Percentiles rank a stretch among this genome's conserved stretches.
Evolutionary conservation across 2,113 vertebrate species (phyloP).

Genomic region (Scomber japonicus): DNA sequence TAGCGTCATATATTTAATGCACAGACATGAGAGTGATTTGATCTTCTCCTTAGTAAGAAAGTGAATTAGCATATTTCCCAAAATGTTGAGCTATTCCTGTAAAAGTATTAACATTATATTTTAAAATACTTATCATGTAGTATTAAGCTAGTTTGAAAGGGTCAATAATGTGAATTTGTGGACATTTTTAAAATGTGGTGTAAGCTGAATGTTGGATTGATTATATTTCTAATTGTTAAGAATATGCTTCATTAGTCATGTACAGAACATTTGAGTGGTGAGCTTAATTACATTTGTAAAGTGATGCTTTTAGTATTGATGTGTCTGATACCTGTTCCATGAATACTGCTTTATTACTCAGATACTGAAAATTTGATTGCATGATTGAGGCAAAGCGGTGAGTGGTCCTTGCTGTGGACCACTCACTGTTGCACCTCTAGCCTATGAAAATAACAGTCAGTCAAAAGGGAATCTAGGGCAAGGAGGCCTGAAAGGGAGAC

Average conservation of each 20-base stretch:
- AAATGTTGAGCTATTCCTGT: not conserved
- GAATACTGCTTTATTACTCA: not conserved
- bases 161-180: not conserved
- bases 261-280: not conserved
- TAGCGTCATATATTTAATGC: too few relatives aligned
- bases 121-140: not conserved
- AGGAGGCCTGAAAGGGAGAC: conserved; percentile 79
- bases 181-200: not conserved
- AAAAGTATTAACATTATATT: not conserved
- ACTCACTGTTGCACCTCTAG: conserved; percentile 72
- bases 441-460: conserved; percentile 68
- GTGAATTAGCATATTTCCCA: not conserved
- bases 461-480: conserved; percentile 78
- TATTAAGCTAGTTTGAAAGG: conserved; percentile 9
- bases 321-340: conserved; percentile 1
- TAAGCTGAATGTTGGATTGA: not conserved
- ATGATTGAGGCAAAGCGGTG: conserved; percentile 48
- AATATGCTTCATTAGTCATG: not conserved
- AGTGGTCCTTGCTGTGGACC: conserved; percentile 9
- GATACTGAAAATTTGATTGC: not conserved
- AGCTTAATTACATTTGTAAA: not conserved
- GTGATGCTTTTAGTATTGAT: not conserved
- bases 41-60: not conserved
- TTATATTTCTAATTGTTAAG: not conserved
- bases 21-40: not conserved